Conservation (phyloP, 2,797 vertebrate genomes). For the Helarctos malayanus region DNA sequence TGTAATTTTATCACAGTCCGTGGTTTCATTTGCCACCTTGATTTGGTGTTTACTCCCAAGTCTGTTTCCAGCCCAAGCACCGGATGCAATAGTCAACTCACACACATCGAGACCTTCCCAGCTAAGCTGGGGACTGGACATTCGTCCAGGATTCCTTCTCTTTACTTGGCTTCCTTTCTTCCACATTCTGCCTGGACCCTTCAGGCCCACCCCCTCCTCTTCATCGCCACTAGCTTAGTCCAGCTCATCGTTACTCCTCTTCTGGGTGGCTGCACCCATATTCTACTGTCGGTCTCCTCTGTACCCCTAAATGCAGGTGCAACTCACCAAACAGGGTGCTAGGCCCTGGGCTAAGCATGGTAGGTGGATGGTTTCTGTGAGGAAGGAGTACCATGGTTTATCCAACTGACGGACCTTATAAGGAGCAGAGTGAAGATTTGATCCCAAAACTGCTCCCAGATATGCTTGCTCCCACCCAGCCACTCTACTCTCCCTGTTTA, state of each 20-base stretch:
- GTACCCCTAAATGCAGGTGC: background rate
- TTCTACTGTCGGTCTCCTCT: background rate
- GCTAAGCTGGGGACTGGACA: background rate
- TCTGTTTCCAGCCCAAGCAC: background rate
- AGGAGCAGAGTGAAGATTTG: background rate
- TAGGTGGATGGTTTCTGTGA: background rate
- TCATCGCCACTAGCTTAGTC: background rate
- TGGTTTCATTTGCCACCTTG: background rate
- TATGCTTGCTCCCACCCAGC: background rate
- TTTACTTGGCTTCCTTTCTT: background rate
- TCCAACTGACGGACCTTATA: background rate
- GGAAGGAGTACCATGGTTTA: background rate
- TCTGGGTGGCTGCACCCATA: accelerated
- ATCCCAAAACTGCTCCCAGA: background rate
- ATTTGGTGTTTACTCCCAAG: background rate
- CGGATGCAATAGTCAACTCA: no score
- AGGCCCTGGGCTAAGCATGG: background rate
- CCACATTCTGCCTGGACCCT: background rate
- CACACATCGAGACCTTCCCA: background rate
- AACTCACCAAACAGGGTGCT: background rate
- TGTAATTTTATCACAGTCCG: background rate
- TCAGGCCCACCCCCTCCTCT: background rate
- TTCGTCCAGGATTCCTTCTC: background rate
- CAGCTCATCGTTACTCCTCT: background rate
- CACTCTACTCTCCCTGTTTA: background rate